Conservation (phyloP, 1,140 invertebrate genomes). For the Trissolcus basalis region DNA sequence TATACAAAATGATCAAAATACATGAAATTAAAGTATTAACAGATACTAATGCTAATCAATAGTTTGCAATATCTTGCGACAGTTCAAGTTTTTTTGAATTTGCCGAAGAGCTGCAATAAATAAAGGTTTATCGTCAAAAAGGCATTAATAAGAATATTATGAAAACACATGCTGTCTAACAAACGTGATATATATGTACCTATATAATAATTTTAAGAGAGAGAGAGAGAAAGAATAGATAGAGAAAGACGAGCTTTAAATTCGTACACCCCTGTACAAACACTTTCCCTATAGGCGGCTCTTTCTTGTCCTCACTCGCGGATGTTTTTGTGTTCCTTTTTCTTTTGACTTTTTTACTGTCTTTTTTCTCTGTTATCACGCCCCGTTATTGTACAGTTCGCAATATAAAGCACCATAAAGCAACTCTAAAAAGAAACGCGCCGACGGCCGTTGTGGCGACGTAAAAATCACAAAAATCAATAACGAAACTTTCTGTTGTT, state of each 20-base stretch:
- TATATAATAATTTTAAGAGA: no score
- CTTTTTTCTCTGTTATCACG: slow-evolving; percentile 69
- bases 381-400: slow-evolving; percentile 61
- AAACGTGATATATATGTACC: slow-evolving; percentile 70
- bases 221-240: no score
- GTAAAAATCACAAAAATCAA: slow-evolving; percentile 76
- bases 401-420: slow-evolving; percentile 75
- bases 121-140: slow-evolving; percentile 71
- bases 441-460: slow-evolving; percentile 72
- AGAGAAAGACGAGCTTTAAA: no score
- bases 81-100: slow-evolving; percentile 54
- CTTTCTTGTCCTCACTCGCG: slow-evolving; percentile 4
- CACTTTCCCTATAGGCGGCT: slow-evolving; percentile 35
- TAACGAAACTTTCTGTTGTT: slow-evolving; percentile 73
- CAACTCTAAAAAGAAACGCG: slow-evolving; percentile 71
- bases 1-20: no score
- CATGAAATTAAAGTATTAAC: no score
- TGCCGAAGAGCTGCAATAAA: slow-evolving; percentile 62
- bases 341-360: slow-evolving; percentile 48
- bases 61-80: slow-evolving; percentile 57
- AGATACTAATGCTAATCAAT: slow-evolving; percentile 45
- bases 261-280: slow-evolving; percentile 8
- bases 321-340: slow-evolving; percentile 1
- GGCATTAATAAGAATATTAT: slow-evolving; percentile 62
- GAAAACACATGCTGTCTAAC: slow-evolving; percentile 70